Percentiles rank a stretch among this genome's conserved stretches.
phyloP scores from a whole-genome alignment of 2,888 invertebrate genomes.

The Gasteruption jaculator region DNA sequence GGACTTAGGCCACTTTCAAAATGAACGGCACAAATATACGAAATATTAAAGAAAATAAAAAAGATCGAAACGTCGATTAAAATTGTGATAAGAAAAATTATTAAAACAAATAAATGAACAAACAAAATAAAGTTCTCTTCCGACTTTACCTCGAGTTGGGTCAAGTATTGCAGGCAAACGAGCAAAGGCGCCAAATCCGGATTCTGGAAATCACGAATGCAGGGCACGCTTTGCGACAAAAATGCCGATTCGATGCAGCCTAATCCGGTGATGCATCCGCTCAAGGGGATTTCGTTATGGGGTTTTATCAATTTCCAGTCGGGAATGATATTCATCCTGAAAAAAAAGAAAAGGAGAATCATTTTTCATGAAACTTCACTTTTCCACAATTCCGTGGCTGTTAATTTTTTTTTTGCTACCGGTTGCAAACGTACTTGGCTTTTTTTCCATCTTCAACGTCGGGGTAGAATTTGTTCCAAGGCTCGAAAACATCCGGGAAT shows the following conservation, averaged over 20 bases:
- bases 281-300: constrained; percentile 44
- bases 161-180: constrained; percentile 81
- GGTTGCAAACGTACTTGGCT: constrained; percentile 32
- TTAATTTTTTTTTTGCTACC: background rate
- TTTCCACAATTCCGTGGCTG: background rate
- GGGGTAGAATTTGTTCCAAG: constrained; percentile 56
- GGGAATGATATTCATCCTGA: constrained; percentile 50
- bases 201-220: constrained; percentile 61
- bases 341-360: constrained; percentile 17
- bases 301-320: constrained; percentile 53
- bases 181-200: constrained; percentile 69
- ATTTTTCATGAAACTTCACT: constrained; percentile 2
- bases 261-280: constrained; percentile 70
- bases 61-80: constrained; percentile 2
- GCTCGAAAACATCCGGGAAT: constrained; percentile 53
- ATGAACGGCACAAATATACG: no score
- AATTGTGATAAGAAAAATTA: constrained; percentile 5
- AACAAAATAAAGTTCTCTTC: constrained; percentile 1
- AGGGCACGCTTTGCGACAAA: constrained; percentile 64
- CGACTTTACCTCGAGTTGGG: constrained; percentile 70
- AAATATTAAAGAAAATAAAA: constrained; percentile 1
- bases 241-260: constrained; percentile 79
- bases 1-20: no score
- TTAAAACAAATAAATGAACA: no score
- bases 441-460: constrained; percentile 36